Base-by-base conservation (phyloP, 2,113 vertebrate genomes). In the Microtus richardsoni region DNA sequence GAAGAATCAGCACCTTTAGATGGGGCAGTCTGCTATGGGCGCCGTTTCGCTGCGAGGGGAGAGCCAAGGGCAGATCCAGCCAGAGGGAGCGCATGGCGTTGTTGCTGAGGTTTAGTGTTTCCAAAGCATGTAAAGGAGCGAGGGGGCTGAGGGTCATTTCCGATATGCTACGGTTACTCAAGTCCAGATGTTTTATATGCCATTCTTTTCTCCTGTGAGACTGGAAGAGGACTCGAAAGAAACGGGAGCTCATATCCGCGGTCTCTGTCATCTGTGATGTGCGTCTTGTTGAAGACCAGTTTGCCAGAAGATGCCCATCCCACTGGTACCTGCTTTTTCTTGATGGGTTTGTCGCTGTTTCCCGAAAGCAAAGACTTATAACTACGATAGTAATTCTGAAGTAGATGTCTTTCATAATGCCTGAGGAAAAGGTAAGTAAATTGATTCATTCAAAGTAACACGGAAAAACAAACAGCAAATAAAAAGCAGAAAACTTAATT, bases 1-100 rank as follows among this genome's bases (percentile, higher is more conserved):
- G 98, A 91, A 98, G 94, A 96, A 98, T 98, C 49, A 99, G 91
- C 89, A 98, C 73, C 96, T 97, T 97, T 93, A 98, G 89, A 94
- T 93, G 92, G 4, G 95, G 96, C 94, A 98, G 94, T 28, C 94
- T 36, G 7, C 0, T 1, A 78, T 17, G 71, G 49, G 30, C 66
- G 52, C 54, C 0, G 41, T 3, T 93, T 80, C 11, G 7, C 68
- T n/a, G 33, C 0, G 17, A 80, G 0, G 0, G 82, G 41, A 28
- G 52, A 52, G 79, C 49, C 0, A 0, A 21, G 28, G 68, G 85
- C 9, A 22, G 5, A 62, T 93, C 96, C 93, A 98, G 9, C 0
- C 52, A 95, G 54, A 98, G 21, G 16, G 68, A 97, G 30, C 6
- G 85, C 91, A 98, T 95, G 83, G 79, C 91, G 1, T 97, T 98